These are phyloP conservation scores for Barnardius zonarius DNA, from an alignment of 2,113 vertebrate species.

Conservation along the genomic window DNA sequence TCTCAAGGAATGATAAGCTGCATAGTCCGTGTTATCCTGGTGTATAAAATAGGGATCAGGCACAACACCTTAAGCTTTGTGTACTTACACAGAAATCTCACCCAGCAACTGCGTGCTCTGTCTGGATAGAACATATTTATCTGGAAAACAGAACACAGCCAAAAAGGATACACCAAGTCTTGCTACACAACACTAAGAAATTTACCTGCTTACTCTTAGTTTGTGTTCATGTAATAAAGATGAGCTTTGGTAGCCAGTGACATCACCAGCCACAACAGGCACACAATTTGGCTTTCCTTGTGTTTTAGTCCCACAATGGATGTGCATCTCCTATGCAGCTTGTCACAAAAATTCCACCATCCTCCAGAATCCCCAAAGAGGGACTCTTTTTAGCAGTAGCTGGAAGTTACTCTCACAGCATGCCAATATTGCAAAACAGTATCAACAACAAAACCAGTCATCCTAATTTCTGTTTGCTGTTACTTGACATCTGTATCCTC, in stretches of 20 bases:
- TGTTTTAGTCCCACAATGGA: neutral
- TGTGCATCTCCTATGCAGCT: rapidly evolving
- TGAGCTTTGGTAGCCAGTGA: neutral
- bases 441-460: neutral
- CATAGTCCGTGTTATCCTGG: neutral
- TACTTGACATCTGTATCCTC: neutral
- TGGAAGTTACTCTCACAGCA: neutral
- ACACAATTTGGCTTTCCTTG: neutral
- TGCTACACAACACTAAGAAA: neutral
- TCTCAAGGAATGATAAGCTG: neutral
- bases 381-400: neutral
- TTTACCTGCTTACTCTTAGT: neutral
- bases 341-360: neutral
- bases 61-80: neutral
- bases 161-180: neutral
- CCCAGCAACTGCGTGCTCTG: neutral
- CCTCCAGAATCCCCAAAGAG: neutral
- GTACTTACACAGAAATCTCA: neutral
- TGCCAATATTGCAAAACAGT: neutral
- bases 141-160: neutral
- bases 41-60: neutral
- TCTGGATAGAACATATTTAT: neutral
- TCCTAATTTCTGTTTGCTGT: neutral
- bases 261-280: neutral
- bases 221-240: neutral